These are phyloP conservation scores for Alloscopus bannaensis DNA, from an alignment of 2,888 invertebrate species.

Conservation along the genomic window DNA sequence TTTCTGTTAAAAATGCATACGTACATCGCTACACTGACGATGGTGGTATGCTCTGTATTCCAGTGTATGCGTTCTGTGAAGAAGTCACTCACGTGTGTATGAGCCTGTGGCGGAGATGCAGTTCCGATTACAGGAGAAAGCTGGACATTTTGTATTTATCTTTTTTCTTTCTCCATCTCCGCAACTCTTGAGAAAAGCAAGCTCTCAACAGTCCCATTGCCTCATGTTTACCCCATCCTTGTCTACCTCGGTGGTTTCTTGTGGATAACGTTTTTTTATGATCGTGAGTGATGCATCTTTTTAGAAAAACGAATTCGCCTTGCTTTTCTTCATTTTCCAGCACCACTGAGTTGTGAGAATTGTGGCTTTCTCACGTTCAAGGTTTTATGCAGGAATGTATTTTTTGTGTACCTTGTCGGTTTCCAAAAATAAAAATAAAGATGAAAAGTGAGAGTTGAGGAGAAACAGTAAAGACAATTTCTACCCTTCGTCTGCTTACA, in stretches of 20 bases:
- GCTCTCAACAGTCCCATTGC: too few species aligned
- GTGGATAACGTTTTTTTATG: too few species aligned
- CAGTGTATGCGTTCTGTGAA: too few species aligned
- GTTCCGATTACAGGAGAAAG: neutral
- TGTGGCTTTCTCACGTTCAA: conserved; percentile 41
- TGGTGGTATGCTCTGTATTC: too few species aligned
- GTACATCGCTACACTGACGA: too few species aligned
- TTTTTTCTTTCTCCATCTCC: conserved; percentile 10
- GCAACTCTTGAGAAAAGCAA: conserved; percentile 1
- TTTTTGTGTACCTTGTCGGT: neutral
- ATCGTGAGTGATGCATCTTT: too few species aligned
- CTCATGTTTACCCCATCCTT: too few species aligned
- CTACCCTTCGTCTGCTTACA: neutral
- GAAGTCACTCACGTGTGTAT: neutral
- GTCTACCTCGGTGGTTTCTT: too few species aligned
- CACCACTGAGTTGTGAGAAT: too few species aligned
- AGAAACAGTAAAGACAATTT: conserved; percentile 2
- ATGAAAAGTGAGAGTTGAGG: conserved; percentile 2
- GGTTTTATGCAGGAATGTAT: conserved; percentile 36
- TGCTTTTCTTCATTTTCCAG: too few species aligned
- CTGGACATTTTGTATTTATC: neutral
- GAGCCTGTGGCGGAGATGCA: neutral
- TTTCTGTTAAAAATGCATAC: too few species aligned
- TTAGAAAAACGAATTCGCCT: too few species aligned
- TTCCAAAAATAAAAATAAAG: conserved; percentile 5